Base-by-base conservation (phyloP, 2,113 vertebrate species). In the Irena cyanogastra region DNA sequence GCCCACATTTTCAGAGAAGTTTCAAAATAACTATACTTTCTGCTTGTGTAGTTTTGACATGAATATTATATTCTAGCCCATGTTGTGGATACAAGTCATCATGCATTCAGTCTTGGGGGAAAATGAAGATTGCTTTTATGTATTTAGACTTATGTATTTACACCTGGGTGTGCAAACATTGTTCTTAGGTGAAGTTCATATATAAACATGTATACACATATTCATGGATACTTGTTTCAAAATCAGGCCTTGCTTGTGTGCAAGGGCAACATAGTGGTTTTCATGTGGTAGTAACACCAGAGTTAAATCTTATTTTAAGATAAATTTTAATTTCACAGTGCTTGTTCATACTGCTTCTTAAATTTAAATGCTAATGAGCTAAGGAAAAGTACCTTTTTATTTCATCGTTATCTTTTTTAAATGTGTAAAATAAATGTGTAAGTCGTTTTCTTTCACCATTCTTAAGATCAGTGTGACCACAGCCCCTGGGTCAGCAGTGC, bases 371-470 rank as follows among this genome's bases (percentile, higher is more conserved):
- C 35, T 47, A 45, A 75, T 18, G 42, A 8, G 11, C 33, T 76
- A 23, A 64, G 64, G 37, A 74, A 56, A 75, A 45, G 65, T 57
- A 35, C 45, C n/a, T 81, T 57, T 74, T 54, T n/a, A 57, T 78
- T 74, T 74, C 19, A 26, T 50, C 23, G 26, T 79, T 66, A 30
- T 83, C 12, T 87, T 87, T 90, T 86, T 27, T 4, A 80, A 65
- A 80, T 44, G 30, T 44, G 31, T 64, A 64, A 53, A 97, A 97
- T 96, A 96, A 97, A 96, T 84, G 53, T 53, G 7, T 21, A 60
- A 92, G 28, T n/a, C 2, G 2, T 87, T 90, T 87, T 60, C 41
- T 76, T 65, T 65, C 33, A 28, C 60, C 15, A 2, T 49, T 57
- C 30, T 87, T 35, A 39, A 84, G 65, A 81, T 72, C 31, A 20